Conservation (phyloP, 2,888 invertebrate species). For the Megastigmus dorsalis region DNA sequence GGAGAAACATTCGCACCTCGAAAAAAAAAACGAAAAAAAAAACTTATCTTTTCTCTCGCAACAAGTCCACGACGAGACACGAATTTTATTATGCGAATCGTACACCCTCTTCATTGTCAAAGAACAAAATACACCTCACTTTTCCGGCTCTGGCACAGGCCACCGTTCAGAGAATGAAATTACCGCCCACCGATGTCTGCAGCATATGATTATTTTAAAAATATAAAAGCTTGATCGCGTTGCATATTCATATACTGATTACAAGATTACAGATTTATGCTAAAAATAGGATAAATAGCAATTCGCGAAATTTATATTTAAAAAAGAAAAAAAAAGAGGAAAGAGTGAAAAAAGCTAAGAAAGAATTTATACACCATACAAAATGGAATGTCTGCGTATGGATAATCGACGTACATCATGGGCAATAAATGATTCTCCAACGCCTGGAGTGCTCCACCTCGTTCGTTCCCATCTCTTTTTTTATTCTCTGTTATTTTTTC, state of each 20-base stretch:
- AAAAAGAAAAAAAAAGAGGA: conserved; percentile 25
- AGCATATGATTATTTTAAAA: conserved; percentile 12
- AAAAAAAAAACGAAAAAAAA: conserved; percentile 18
- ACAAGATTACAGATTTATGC: conserved; percentile 21
- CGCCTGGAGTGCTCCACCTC: conserved; percentile 61
- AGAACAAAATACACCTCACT: conserved; percentile 26
- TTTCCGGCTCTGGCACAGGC: conserved; percentile 62
- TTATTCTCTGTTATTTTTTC: conserved; percentile 54
- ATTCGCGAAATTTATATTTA: conserved; percentile 45
- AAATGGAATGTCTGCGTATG: conserved; percentile 71
- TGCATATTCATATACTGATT: neutral
- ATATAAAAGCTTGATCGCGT: neutral
- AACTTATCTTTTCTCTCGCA: conserved; percentile 44
- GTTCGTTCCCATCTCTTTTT: conserved; percentile 58
- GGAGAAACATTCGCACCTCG: conserved; percentile 24
- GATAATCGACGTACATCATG: conserved; percentile 59
- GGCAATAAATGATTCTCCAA: conserved; percentile 49
- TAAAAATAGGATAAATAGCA: conserved; percentile 7
- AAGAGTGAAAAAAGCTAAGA: conserved; percentile 26
- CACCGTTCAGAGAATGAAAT: conserved; percentile 62
- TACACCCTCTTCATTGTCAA: conserved; percentile 15
- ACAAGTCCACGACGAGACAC: conserved; percentile 33
- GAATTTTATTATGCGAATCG: conserved; percentile 42
- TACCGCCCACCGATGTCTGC: conserved; percentile 37
- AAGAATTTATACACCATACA: conserved; percentile 54